phyloP scores from a whole-genome alignment of 2,113 vertebrate genomes.

The Toxotes chatareus region DNA sequence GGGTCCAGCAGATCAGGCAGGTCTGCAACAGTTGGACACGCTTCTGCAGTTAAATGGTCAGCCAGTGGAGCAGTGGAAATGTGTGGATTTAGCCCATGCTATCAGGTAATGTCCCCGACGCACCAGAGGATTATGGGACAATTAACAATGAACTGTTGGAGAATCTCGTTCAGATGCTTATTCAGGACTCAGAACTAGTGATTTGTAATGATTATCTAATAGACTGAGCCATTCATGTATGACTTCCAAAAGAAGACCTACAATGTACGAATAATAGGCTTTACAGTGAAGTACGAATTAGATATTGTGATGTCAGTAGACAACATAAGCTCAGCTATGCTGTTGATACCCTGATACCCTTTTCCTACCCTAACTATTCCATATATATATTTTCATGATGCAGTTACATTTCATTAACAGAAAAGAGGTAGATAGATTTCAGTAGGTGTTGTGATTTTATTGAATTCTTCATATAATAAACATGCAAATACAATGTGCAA shows the following conservation, averaged over 20 bases:
- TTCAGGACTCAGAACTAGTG: neutral
- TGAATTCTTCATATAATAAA: no score
- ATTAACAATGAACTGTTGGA: neutral
- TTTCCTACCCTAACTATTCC: neutral
- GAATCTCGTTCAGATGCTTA: neutral
- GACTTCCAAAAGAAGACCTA: neutral
- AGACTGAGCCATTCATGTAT: neutral
- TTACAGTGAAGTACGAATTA: neutral
- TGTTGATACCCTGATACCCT: neutral
- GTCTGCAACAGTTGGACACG: slow-evolving; percentile 92
- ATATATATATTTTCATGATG: neutral
- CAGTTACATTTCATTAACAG: no score
- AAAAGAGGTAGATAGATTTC: no score
- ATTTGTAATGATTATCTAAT: slow-evolving; percentile 13
- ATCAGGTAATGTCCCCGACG: slow-evolving; percentile 86
- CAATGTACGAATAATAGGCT: neutral
- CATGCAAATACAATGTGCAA: neutral
- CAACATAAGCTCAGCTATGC: neutral
- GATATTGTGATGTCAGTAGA: neutral
- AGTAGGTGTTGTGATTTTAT: no score
- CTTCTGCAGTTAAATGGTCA: slow-evolving; percentile 93
- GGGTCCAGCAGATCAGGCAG: slow-evolving; percentile 93
- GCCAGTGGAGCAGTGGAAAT: slow-evolving; percentile 96
- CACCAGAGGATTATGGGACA: neutral
- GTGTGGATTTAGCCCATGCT: slow-evolving; percentile 93